Percentiles rank a stretch among this genome's conserved stretches.
phyloP scores from a whole-genome alignment of 2,797 vertebrate species.

The Eulemur albifrons region DNA sequence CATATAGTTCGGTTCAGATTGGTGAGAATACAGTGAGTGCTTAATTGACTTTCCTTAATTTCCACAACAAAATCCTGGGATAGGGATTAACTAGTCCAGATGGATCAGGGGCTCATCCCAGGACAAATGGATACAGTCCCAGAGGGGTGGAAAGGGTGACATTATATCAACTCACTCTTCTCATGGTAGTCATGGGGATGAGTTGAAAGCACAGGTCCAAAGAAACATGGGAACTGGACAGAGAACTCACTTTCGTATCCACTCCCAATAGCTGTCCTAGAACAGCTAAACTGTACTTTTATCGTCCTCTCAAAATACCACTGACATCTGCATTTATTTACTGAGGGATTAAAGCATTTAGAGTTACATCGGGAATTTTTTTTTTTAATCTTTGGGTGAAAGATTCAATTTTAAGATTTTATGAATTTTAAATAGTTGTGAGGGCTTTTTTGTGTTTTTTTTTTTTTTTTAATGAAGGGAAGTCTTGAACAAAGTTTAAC shows the following conservation, averaged over 20 bases:
- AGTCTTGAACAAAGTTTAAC: neutral
- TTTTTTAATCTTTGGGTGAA: neutral
- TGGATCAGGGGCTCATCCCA: neutral
- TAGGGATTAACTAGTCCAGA: neutral
- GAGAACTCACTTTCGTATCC: neutral
- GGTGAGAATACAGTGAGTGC: neutral
- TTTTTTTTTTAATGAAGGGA: neutral
- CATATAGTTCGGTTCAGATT: neutral
- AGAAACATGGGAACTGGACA: neutral
- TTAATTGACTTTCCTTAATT: neutral
- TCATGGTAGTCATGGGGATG: neutral
- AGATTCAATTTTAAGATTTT: neutral
- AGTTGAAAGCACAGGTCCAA: neutral
- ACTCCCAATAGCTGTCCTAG: neutral
- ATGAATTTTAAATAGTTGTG: neutral
- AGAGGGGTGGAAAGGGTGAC: neutral
- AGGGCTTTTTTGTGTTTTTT: neutral
- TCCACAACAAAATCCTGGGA: neutral
- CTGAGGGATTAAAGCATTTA: neutral
- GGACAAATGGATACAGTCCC: neutral
- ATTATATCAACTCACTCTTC: neutral
- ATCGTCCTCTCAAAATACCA: neutral
- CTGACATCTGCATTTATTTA: neutral
- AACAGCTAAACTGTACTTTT: neutral
- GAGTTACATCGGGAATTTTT: neutral